Evolutionary conservation across 37 sponge, comb jelly and placozoan species (phyloP).

Genomic region (Bolinopsis microptera): DNA sequence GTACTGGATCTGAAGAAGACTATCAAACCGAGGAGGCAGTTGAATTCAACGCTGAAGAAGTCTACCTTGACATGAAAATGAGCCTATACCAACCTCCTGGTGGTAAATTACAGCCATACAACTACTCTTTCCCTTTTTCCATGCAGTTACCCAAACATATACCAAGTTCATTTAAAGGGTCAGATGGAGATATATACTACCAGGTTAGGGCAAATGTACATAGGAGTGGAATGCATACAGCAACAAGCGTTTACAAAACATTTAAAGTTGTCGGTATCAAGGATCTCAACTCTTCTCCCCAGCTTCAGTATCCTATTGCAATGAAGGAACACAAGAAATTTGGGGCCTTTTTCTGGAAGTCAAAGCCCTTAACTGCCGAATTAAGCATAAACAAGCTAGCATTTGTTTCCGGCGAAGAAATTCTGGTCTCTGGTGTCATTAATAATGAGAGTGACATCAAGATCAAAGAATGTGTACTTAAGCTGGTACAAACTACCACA

Average conservation of each 20-base stretch:
- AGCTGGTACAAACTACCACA: not conserved
- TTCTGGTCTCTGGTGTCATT: conserved; percentile 31
- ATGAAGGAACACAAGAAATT: not conserved
- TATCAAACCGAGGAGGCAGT: too few species aligned
- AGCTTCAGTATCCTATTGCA: not conserved
- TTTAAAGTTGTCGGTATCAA: conserved; percentile 10
- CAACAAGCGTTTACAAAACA: not conserved
- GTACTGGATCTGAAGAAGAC: too few species aligned
- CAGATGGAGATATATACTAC: not conserved
- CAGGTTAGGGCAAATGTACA: not conserved
- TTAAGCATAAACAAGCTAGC: not conserved
- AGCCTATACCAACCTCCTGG: not conserved
- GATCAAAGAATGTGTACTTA: not conserved
- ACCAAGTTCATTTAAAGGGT: not conserved
- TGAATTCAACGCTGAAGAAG: too few species aligned
- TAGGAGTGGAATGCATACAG: not conserved
- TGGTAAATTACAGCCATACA: not conserved
- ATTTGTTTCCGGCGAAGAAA: not conserved
- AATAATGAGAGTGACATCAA: not conserved
- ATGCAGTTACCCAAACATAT: not conserved
- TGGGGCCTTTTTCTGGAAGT: not conserved
- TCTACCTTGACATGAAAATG: not conserved
- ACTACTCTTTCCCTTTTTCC: not conserved
- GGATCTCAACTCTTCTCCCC: conserved; percentile 13
- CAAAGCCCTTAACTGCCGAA: not conserved